phyloP scores from a whole-genome alignment of 2,113 vertebrate genomes.

The Ailuropoda melanoleuca region DNA sequence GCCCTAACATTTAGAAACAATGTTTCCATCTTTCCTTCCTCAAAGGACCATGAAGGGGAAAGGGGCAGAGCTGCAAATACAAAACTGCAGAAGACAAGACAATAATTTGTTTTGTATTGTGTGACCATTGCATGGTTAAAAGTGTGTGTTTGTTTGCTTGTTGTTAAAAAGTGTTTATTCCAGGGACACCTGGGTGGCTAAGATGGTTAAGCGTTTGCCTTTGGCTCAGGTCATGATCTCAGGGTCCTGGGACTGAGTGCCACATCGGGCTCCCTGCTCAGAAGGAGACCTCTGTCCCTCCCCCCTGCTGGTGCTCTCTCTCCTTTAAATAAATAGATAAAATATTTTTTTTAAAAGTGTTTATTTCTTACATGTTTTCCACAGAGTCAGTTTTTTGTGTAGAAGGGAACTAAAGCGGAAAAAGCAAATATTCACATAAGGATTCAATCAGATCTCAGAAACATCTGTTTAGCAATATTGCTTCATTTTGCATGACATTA shows the following conservation, averaged over 20 bases:
- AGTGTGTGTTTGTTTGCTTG: neutral
- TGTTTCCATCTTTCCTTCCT: neutral
- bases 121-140: neutral
- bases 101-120: neutral
- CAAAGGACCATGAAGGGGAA: neutral
- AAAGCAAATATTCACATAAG: neutral
- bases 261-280: neutral
- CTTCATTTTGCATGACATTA: neutral
- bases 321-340: neutral
- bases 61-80: neutral
- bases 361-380: neutral
- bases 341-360: neutral
- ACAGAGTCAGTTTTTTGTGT: neutral
- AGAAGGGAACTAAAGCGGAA: neutral
- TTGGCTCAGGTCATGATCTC: neutral
- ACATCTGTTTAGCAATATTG: neutral
- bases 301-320: too few relatives aligned
- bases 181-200: neutral
- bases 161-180: neutral
- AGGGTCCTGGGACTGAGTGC: neutral
- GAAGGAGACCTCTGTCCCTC: neutral
- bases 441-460: neutral
- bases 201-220: neutral
- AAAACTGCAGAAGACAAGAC: neutral
- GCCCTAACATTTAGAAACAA: neutral